phyloP scores from a whole-genome alignment of 2,797 vertebrate genomes.

The Esox lucius region DNA sequence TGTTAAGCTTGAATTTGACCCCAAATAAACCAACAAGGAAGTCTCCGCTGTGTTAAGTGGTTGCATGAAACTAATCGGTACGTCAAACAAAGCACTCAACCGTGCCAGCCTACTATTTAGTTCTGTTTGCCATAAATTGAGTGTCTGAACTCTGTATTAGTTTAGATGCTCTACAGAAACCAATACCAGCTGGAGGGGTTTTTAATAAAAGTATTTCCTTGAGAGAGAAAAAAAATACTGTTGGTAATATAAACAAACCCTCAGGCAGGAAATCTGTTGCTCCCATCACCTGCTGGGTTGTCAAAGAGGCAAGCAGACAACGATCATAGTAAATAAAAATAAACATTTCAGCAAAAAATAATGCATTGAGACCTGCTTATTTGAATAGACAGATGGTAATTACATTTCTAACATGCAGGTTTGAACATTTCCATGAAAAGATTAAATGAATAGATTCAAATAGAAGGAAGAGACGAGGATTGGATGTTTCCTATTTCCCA shows the following conservation, averaged over 20 bases:
- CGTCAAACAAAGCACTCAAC: no score
- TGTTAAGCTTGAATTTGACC: no score
- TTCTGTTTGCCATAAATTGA: no score
- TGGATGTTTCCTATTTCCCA: constrained; percentile 31
- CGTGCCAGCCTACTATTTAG: no score
- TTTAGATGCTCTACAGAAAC: not conserved
- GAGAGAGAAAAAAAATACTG: not conserved
- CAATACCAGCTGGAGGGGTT: not conserved
- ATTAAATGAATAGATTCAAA: constrained; percentile 50
- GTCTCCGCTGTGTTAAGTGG: not conserved
- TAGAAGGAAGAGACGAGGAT: constrained; percentile 49
- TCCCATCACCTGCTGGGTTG: constrained; percentile 15
- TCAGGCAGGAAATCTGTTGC: constrained; percentile 11
- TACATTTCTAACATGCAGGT: constrained; percentile 35
- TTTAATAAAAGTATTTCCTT: not conserved
- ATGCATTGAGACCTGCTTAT: constrained; percentile 48
- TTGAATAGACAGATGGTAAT: constrained; percentile 52
- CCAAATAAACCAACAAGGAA: no score
- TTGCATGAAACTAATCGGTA: not conserved
- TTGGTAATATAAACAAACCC: not conserved
- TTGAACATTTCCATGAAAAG: constrained; percentile 49
- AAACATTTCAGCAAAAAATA: constrained; percentile 34
- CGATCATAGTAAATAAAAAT: constrained; percentile 49
- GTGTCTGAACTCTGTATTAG: not conserved
- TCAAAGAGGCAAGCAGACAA: constrained; percentile 29